phyloP scores from a whole-genome alignment of 2,113 vertebrate species.

The Bufo bufo region DNA sequence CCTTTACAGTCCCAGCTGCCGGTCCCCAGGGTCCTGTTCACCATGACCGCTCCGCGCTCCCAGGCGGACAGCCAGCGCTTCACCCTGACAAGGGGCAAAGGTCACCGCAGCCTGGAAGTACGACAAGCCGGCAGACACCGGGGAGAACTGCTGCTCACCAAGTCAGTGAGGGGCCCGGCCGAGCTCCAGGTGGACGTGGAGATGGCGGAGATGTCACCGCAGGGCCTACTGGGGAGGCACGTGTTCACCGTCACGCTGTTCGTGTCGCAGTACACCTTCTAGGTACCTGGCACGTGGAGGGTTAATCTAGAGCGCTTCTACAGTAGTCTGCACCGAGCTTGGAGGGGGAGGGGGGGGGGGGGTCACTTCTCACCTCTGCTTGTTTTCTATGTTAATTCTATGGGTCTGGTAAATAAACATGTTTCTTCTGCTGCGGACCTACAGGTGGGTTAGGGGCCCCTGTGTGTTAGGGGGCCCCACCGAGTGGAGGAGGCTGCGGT shows the following conservation, averaged over 20 bases:
- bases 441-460: background rate
- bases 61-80: conserved; percentile 80
- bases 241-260: conserved; percentile 83
- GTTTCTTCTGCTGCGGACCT: background rate
- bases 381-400: background rate
- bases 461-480: background rate
- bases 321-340: background rate
- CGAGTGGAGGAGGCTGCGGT: background rate
- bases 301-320: background rate
- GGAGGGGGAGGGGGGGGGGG: too few species aligned
- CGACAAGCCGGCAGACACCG: conserved; percentile 78
- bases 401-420: conserved; percentile 27
- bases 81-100: conserved; percentile 64
- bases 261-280: conserved; percentile 84
- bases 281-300: conserved; percentile 44
- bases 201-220: conserved; percentile 83
- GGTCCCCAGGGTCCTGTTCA: conserved; percentile 77
- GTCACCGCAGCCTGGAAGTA: conserved; percentile 70
- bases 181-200: conserved; percentile 83
- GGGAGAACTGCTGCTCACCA: conserved; percentile 82
- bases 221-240: conserved; percentile 77
- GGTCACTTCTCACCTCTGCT: background rate
- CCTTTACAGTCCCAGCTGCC: conserved; percentile 79
- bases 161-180: conserved; percentile 73
- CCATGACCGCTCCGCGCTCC: conserved; percentile 74